These are phyloP conservation scores for Cottus gobio DNA, from an alignment of 2,113 vertebrate genomes.

Conservation along the genomic window DNA sequence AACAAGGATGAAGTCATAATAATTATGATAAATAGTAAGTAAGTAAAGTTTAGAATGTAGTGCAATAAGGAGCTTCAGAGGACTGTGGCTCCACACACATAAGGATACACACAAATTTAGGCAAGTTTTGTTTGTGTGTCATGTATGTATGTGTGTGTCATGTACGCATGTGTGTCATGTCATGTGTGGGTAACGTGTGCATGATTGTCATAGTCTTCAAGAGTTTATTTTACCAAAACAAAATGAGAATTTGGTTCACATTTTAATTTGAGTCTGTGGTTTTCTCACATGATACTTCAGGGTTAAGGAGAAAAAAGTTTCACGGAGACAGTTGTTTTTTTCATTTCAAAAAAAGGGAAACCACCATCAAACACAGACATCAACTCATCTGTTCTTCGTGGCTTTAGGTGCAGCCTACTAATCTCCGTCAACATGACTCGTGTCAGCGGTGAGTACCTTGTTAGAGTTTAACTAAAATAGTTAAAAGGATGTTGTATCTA, in stretches of 20 bases:
- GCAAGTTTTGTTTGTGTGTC: not conserved
- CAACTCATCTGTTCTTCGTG: constrained; percentile 5
- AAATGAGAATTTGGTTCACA: not conserved
- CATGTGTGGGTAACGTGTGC: not conserved
- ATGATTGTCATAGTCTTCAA: not conserved
- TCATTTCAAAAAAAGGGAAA: constrained; percentile 48
- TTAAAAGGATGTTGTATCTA: not conserved
- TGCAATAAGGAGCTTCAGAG: not conserved
- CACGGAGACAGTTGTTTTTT: not conserved
- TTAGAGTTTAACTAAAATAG: not conserved
- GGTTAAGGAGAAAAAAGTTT: not conserved
- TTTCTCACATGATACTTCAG: constrained; percentile 21
- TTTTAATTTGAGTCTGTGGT: constrained; percentile 11
- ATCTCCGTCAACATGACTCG: constrained; percentile 54
- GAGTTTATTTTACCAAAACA: not conserved
- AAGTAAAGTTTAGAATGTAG: not conserved
- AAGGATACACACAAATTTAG: not conserved
- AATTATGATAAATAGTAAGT: not conserved
- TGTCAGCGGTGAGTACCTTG: constrained; percentile 63
- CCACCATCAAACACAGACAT: constrained; percentile 43
- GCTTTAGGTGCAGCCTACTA: not conserved
- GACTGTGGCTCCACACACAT: not conserved
- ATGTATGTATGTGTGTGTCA: too few relatives aligned
- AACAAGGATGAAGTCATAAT: not conserved
- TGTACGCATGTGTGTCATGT: not conserved